Evolutionary conservation across 1,140 invertebrate species (phyloP), one percentile per base, ranked within the genome.

Genomic region (Rhyacophila brunnea): DNA sequence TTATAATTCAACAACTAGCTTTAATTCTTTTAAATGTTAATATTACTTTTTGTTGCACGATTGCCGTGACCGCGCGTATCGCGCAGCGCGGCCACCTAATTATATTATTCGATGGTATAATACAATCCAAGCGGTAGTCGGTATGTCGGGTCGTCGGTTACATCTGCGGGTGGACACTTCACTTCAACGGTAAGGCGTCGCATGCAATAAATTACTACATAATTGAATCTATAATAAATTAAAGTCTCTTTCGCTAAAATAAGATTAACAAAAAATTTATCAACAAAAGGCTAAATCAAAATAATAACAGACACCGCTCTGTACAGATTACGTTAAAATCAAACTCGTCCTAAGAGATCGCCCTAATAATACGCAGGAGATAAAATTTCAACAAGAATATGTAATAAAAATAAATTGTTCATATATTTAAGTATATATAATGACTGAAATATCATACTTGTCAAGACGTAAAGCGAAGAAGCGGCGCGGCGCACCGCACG

Each of bases 1-100:
- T 64, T 64, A 64, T 64, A 64, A 58, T 64, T 64, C 62, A 64
- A 64, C 62, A 64, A 64, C 62, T 64, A 64, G 62, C 52, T 51
- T 58, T 64, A 60, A 59, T 63, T 52, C 54, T 46, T 51, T 64
- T 60, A 57, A 51, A 45, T 64, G 49, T 57, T 64, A 57, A 60
- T 60, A 64, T 64, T 64, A 60, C 32, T 64, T 57, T 56, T 56
- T 60, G 42, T 56, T 34, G 62, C 43, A 60, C 62, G 57, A 55
- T 44, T 44, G 57, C 51, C 17, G 38, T 44, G 23, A 17, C 13
- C 43, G 15, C 15, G 9, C 23, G 23, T 28, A 28, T 28, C 9
- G 23, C 23, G 9, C 23, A 5, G 23, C 23, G 5, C 38, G 38
- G 11, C 2, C 38, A n/a, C n/a, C 11, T 9, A 28, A 19, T 32